Evolutionary conservation across 2,888 invertebrate genomes (phyloP).

Genomic region (Amphimallon solstitiale): DNA sequence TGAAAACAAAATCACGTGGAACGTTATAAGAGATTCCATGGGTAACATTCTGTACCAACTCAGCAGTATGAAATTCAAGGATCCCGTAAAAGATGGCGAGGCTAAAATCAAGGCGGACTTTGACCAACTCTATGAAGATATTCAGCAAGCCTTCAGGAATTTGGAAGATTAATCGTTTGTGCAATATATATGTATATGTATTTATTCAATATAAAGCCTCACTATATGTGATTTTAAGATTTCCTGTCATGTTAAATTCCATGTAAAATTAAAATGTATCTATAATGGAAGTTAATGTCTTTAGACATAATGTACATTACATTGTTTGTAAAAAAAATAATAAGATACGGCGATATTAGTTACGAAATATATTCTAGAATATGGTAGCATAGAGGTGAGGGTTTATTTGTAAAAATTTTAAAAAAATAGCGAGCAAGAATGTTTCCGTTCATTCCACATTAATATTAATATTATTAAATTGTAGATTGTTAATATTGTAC

Average conservation of each 20-base stretch:
- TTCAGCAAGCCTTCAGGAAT: constrained; percentile 97
- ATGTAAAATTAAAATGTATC: constrained; percentile 5
- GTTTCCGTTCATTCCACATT: constrained; percentile 34
- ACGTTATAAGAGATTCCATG: constrained; percentile 97
- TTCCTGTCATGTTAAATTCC: background rate
- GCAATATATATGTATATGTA: background rate
- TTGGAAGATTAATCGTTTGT: constrained; percentile 85
- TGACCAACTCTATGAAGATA: constrained; percentile 96
- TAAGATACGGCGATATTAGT: constrained; percentile 1
- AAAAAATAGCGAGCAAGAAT: background rate
- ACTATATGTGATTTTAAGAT: constrained; percentile 19
- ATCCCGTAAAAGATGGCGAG: constrained; percentile 98
- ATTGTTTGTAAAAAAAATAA: constrained; percentile 13
- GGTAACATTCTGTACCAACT: constrained; percentile 95
- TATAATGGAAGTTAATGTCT: background rate
- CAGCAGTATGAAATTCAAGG: constrained; percentile 99
- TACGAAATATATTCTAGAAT: constrained; percentile 5
- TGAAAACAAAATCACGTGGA: constrained; percentile 99
- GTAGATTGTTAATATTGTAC: constrained; percentile 16
- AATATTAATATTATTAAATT: background rate
- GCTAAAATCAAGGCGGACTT: constrained; percentile 96
- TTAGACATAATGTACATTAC: constrained; percentile 19
- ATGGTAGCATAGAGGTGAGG: constrained; percentile 32
- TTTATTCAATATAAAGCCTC: constrained; percentile 31
- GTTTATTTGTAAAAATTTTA: constrained; percentile 33